A percentile compares a stretch with the other conserved stretches of the same genome.
phyloP scores from a whole-genome alignment of 2,797 vertebrate genomes.

The Prunella strophiata region DNA sequence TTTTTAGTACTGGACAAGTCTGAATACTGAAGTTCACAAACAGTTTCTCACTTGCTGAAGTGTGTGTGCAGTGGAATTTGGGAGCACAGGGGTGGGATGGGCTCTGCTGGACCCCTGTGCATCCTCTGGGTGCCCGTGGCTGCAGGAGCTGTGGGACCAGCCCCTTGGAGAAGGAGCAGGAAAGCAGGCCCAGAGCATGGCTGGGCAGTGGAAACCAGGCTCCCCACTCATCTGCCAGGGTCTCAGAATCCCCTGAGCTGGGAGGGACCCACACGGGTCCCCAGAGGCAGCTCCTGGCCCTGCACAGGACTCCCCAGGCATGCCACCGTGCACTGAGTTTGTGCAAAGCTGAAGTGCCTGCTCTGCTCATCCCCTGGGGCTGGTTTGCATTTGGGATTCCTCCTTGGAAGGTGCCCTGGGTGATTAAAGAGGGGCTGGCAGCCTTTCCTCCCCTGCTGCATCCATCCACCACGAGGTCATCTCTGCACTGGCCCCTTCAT shows the following conservation, averaged over 20 bases:
- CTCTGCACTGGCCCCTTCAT: not conserved
- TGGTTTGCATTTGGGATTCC: not conserved
- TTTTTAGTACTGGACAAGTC: not conserved
- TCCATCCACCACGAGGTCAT: not conserved
- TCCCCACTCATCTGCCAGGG: fast-evolving
- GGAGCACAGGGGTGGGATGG: fast-evolving
- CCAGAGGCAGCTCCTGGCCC: not conserved
- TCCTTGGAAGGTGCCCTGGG: not conserved
- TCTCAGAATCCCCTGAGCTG: not conserved
- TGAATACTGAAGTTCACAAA: not conserved
- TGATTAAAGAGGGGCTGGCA: not conserved
- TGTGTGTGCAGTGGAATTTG: fast-evolving
- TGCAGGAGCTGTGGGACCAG: not conserved
- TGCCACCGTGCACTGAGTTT: fast-evolving
- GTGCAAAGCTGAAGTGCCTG: not conserved
- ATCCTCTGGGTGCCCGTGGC: not conserved
- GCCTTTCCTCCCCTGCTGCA: not conserved
- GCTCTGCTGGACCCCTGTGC: not conserved
- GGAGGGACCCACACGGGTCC: not conserved
- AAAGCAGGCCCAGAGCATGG: fast-evolving
- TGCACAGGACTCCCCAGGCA: not conserved
- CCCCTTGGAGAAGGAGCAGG: fast-evolving
- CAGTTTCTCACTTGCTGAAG: fast-evolving
- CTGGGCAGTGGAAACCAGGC: fast-evolving
- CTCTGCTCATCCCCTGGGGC: not conserved